Conservation (phyloP, 2,888 invertebrate genomes). For the Bedellia somnulentella region DNA sequence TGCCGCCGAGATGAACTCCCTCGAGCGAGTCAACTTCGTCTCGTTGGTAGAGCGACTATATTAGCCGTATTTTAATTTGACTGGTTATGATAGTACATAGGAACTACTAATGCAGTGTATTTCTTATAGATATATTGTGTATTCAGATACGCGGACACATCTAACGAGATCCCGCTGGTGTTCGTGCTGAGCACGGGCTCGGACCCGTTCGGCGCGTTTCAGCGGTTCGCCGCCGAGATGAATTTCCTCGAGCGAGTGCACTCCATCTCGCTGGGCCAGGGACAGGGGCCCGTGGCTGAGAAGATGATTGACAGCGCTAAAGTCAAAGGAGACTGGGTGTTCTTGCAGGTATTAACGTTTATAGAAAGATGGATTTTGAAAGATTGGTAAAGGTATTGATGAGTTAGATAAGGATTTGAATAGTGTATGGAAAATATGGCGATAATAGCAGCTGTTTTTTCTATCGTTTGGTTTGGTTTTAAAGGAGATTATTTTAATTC, state of each 20-base stretch:
- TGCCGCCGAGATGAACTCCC: constrained; percentile 72
- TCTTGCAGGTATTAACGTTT: constrained; percentile 84
- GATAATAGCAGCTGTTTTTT: too few species aligned
- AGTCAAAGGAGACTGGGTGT: constrained; percentile 82
- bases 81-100: too few species aligned
- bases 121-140: too few species aligned
- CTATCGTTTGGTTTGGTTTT: too few species aligned
- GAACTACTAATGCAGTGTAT: too few species aligned
- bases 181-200: constrained; percentile 88
- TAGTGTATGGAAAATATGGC: too few species aligned
- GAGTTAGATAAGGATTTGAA: too few species aligned
- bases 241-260: constrained; percentile 68
- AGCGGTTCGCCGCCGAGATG: constrained; percentile 78
- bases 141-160: constrained; percentile 71
- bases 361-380: too few species aligned
- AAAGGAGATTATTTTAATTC: too few species aligned
- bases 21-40: constrained; percentile 73
- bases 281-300: constrained; percentile 88
- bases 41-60: constrained; percentile 89
- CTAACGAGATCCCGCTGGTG: constrained; percentile 74
- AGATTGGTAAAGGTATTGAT: too few species aligned
- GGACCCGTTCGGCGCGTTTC: constrained; percentile 83
- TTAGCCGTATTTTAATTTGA: too few species aligned
- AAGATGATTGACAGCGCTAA: constrained; percentile 73
- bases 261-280: constrained; percentile 86